Percentiles rank a stretch among this genome's conserved stretches.
phyloP scores from a whole-genome alignment of 2,888 invertebrate genomes.

The Euclidia mi region DNA sequence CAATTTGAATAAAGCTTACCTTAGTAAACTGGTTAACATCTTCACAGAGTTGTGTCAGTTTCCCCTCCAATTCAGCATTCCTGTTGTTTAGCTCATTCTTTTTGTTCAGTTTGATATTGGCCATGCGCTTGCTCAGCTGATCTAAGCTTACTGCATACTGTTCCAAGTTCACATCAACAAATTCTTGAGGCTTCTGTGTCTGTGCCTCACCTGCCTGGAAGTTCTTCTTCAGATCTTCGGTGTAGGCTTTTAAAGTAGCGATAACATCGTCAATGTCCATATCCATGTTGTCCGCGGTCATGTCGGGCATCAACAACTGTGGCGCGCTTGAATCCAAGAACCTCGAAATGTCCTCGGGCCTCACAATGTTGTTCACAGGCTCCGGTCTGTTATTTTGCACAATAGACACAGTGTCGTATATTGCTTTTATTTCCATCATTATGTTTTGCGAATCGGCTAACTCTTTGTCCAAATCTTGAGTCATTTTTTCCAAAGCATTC shows the following conservation, averaged over 20 bases:
- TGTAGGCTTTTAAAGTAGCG: constrained; percentile 72
- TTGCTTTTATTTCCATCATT: constrained; percentile 75
- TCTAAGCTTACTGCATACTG: constrained; percentile 76
- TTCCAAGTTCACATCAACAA: constrained; percentile 68
- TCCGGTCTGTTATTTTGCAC: constrained; percentile 27
- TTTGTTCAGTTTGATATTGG: constrained; percentile 70
- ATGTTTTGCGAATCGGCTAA: constrained; percentile 76
- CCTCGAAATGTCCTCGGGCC: constrained; percentile 70
- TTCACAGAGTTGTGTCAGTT: constrained; percentile 72
- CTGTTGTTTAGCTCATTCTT: constrained; percentile 60
- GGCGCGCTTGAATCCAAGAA: constrained; percentile 73
- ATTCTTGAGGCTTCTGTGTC: constrained; percentile 42
- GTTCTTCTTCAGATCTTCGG: constrained; percentile 75
- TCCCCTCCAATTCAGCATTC: constrained; percentile 73
- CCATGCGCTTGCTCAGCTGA: constrained; percentile 75
- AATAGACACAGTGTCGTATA: constrained; percentile 68
- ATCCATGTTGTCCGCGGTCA: constrained; percentile 66
- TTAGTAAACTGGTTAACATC: constrained; percentile 80
- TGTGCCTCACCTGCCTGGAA: constrained; percentile 49
- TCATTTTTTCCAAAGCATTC: constrained; percentile 77
- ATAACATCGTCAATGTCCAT: constrained; percentile 75
- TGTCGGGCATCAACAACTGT: constrained; percentile 75
- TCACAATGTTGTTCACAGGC: constrained; percentile 48
- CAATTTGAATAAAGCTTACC: constrained; percentile 55
- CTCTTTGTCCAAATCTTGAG: constrained; percentile 74